Conservation (phyloP, 2,113 vertebrate genomes). For the Cephalopterus ornatus region DNA sequence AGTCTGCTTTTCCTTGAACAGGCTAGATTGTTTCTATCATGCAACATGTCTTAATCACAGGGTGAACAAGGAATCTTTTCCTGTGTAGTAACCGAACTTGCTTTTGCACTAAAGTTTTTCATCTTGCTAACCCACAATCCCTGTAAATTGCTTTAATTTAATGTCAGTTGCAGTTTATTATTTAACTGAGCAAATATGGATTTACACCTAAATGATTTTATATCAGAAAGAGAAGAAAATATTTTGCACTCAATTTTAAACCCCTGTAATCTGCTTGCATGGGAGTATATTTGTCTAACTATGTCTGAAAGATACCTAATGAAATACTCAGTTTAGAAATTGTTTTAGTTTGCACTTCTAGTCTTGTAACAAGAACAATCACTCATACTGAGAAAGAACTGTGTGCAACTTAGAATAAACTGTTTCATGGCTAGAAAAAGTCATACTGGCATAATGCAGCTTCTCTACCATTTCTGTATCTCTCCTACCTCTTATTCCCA, state of each 20-base stretch:
- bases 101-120: constrained; percentile 47
- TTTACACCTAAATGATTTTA: constrained; percentile 12
- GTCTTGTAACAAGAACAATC: not conserved
- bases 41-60: constrained; percentile 14
- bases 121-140: not conserved
- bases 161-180: constrained; percentile 20
- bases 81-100: constrained; percentile 45
- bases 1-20: constrained; percentile 2
- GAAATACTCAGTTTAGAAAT: not conserved
- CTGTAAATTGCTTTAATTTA: constrained; percentile 30
- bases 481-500: constrained; percentile 18
- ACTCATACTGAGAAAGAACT: not conserved
- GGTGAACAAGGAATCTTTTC: constrained; percentile 6
- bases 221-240: not conserved
- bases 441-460: not conserved
- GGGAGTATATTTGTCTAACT: not conserved
- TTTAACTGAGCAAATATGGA: constrained; percentile 46
- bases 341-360: not conserved
- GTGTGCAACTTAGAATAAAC: not conserved
- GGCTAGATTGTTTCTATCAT: constrained; percentile 23
- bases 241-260: not conserved
- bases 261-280: constrained; percentile 2
- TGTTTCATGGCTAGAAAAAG: not conserved
- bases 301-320: not conserved
- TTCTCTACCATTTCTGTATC: not conserved